A percentile compares a stretch with the other conserved stretches of the same genome.
Evolutionary conservation across 2,113 vertebrate genomes (phyloP).

Genomic region (Thunnus thynnus): DNA sequence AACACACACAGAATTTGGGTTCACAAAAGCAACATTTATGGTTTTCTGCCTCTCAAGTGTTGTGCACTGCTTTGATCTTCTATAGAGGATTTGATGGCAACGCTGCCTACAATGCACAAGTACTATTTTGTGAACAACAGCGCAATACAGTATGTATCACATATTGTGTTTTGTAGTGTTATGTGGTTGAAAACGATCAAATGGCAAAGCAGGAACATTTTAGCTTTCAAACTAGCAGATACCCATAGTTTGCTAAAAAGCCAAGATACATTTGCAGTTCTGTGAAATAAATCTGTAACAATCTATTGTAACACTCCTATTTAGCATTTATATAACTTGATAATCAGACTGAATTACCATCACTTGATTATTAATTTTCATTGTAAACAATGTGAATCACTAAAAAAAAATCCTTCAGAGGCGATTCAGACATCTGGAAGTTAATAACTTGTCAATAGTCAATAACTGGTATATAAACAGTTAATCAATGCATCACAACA

Average conservation of each 20-base stretch:
- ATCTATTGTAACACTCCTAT: no score
- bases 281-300: no score
- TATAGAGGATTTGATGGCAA: constrained; percentile 12
- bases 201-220: constrained; percentile 17
- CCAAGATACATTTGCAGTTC: neutral
- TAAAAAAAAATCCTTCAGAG: no score
- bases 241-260: neutral
- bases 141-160: neutral
- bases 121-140: neutral
- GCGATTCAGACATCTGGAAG: no score
- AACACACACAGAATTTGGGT: neutral
- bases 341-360: no score
- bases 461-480: no score
- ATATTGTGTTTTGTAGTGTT: neutral
- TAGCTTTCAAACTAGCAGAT: neutral
- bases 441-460: no score
- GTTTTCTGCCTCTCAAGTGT: neutral
- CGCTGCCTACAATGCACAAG: neutral
- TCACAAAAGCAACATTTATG: constrained; percentile 32
- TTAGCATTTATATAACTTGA: no score
- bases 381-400: no score
- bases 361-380: no score
- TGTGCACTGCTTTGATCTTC: constrained; percentile 27
- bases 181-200: neutral
- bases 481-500: no score